These are phyloP conservation scores for Uloborus diversus DNA, from an alignment of 1,140 invertebrate genomes.

Conservation along the genomic window DNA sequence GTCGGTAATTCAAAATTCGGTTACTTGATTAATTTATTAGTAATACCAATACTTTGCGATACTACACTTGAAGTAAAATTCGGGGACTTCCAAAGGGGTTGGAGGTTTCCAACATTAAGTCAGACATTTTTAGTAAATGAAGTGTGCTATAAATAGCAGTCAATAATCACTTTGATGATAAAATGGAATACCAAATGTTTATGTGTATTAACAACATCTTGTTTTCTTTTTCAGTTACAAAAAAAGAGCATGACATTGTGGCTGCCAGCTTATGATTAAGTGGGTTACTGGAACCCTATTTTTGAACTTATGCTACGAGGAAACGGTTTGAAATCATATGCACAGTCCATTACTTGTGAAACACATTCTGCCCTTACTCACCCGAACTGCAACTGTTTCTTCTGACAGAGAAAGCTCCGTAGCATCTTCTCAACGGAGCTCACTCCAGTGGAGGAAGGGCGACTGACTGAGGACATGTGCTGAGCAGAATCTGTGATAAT, in stretches of 20 bases:
- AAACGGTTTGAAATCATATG: conserved; percentile 9
- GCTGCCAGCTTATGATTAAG: conserved; percentile 41
- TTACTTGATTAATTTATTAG: no score
- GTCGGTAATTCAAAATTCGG: no score
- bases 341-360: conserved; percentile 20
- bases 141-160: no score
- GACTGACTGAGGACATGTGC: background rate
- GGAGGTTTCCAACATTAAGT: no score
- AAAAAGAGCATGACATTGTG: conserved; percentile 41
- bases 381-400: conserved; percentile 9
- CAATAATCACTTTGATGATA: no score
- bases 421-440: background rate
- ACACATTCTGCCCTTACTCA: conserved; percentile 11
- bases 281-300: background rate
- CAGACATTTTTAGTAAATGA: no score
- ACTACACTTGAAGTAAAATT: no score
- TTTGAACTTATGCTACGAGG: background rate
- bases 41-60: no score
- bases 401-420: conserved; percentile 15
- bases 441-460: background rate
- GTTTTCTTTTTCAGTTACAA: conserved; percentile 20
- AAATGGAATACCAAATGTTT: no score
- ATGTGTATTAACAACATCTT: no score
- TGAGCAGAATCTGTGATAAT: conserved; percentile 25
- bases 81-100: no score